A percentile compares a stretch with the other conserved stretches of the same genome.
These are phyloP conservation scores for Eidolon dupreanum DNA, from an alignment of 2,797 vertebrate genomes.

Conservation along the genomic window DNA sequence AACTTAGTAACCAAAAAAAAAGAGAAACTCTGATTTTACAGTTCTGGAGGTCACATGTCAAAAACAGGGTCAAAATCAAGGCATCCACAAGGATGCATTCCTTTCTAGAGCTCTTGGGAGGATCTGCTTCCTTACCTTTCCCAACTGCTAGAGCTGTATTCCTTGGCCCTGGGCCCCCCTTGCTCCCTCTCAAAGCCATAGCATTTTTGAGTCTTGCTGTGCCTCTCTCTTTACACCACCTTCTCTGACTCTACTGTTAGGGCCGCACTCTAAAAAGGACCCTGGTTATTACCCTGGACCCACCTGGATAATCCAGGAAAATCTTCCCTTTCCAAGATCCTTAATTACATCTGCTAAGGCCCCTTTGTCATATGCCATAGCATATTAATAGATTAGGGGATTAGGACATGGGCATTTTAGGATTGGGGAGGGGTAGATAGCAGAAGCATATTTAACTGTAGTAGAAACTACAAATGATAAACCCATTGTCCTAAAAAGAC, in stretches of 20 bases:
- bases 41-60: background rate
- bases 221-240: background rate
- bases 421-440: rapidly evolving
- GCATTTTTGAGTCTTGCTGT: background rate
- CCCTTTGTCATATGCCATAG: background rate
- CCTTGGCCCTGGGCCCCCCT: background rate
- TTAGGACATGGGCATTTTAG: background rate
- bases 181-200: background rate
- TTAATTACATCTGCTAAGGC: background rate
- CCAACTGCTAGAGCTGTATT: background rate
- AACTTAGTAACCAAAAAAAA: background rate
- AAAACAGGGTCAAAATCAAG: background rate
- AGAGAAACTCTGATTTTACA: background rate
- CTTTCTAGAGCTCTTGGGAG: background rate
- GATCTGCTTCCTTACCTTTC: background rate
- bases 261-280: background rate
- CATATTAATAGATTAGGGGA: background rate
- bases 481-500: background rate
- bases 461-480: background rate
- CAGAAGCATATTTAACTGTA: background rate
- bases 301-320: background rate
- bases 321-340: background rate
- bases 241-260: background rate
- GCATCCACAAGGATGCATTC: background rate
- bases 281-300: background rate